Percentiles rank a stretch among this genome's conserved stretches.
phyloP scores from a whole-genome alignment of 2,113 vertebrate species.

The Sisor rabdophorus region DNA sequence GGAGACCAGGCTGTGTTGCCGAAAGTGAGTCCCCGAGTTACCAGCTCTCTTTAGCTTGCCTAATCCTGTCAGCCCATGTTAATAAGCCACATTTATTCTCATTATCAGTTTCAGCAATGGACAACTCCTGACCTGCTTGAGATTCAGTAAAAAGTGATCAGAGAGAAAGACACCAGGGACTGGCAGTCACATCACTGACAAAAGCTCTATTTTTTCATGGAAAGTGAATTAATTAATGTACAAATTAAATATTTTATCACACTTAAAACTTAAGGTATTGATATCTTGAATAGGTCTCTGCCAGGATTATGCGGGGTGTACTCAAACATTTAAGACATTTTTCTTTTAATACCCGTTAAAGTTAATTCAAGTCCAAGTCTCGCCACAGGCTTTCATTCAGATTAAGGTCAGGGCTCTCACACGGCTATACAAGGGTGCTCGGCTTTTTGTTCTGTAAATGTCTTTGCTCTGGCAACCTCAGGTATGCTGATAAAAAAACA shows the following conservation, averaged over 20 bases:
- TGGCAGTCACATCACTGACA: background rate
- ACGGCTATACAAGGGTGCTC: background rate
- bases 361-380: background rate
- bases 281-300: background rate
- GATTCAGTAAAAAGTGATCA: slow-evolving; percentile 9
- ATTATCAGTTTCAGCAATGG: slow-evolving; percentile 63
- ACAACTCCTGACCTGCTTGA: slow-evolving; percentile 57
- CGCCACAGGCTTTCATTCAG: slow-evolving; percentile 24
- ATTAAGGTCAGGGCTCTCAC: slow-evolving; percentile 28
- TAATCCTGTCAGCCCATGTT: slow-evolving; percentile 32
- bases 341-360: slow-evolving; percentile 1
- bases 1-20: slow-evolving; percentile 33
- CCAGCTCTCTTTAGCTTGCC: slow-evolving; percentile 15
- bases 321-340: background rate
- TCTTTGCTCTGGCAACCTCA: slow-evolving; percentile 1
- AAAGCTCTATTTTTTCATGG: background rate
- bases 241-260: background rate
- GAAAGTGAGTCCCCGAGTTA: slow-evolving; percentile 41
- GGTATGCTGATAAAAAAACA: background rate
- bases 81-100: slow-evolving; percentile 48
- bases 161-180: slow-evolving; percentile 16
- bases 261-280: background rate
- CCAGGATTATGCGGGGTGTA: background rate
- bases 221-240: slow-evolving; percentile 16
- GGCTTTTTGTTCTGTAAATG: slow-evolving; percentile 15